These are phyloP conservation scores for Carabus problematicus DNA, from an alignment of 2,888 invertebrate genomes.

Conservation along the genomic window DNA sequence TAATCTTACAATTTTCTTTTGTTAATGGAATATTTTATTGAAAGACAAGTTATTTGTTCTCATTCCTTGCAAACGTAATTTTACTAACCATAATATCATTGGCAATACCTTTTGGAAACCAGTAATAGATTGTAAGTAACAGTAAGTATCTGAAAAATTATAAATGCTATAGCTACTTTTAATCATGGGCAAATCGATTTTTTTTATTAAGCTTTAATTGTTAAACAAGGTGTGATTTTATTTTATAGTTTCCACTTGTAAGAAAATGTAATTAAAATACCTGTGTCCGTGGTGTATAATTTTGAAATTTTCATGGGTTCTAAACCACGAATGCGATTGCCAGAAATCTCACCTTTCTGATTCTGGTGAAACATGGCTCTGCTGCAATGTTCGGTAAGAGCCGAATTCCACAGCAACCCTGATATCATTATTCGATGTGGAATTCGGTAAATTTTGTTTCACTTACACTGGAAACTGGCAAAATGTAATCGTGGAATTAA, in stretches of 20 bases:
- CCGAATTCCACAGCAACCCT: slow-evolving; percentile 3
- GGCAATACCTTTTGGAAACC: too few species aligned
- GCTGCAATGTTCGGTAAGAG: neutral
- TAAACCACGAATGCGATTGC: slow-evolving; percentile 3
- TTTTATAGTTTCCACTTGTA: neutral
- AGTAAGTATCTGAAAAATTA: too few species aligned
- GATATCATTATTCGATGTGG: slow-evolving; percentile 18
- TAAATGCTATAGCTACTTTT: slow-evolving; percentile 1
- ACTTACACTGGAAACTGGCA: slow-evolving; percentile 5
- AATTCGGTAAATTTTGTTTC: slow-evolving; percentile 13
- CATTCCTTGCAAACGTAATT: too few species aligned
- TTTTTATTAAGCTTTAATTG: too few species aligned
- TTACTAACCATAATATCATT: too few species aligned
- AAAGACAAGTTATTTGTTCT: too few species aligned
- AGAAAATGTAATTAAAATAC: slow-evolving; percentile 8
- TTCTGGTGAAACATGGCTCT: too few species aligned
- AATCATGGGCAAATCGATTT: neutral
- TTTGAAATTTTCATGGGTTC: slow-evolving; percentile 10
- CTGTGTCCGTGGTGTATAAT: slow-evolving; percentile 6
- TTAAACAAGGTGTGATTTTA: too few species aligned
- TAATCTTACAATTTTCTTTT: too few species aligned
- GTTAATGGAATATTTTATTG: too few species aligned
- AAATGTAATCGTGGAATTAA: slow-evolving; percentile 36
- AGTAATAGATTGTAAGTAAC: too few species aligned
- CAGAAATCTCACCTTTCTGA: neutral